Conservation (phyloP, 2,888 invertebrate genomes). For the Dryobotodes eremita region DNA sequence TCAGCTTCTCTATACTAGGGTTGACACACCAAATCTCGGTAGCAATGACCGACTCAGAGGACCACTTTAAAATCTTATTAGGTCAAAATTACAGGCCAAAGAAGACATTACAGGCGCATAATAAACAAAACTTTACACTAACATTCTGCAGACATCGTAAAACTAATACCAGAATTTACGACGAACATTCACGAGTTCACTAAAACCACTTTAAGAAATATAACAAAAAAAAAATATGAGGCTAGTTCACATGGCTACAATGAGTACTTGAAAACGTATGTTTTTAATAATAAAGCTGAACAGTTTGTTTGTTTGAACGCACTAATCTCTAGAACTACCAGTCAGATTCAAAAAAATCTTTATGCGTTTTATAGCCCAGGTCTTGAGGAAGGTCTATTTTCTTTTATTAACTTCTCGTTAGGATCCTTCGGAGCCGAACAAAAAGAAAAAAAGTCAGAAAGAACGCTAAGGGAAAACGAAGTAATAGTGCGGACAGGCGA, state of each 20-base stretch:
- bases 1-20: neutral
- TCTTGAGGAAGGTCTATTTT: no score
- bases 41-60: slow-evolving; percentile 1
- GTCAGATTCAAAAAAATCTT: no score
- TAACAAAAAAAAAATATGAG: slow-evolving; percentile 33
- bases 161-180: slow-evolving; percentile 46
- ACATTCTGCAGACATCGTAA: slow-evolving; percentile 55
- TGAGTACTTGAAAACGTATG: slow-evolving; percentile 10
- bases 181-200: slow-evolving; percentile 37
- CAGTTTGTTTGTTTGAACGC: no score
- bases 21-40: neutral
- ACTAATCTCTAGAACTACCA: no score
- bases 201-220: slow-evolving; percentile 42
- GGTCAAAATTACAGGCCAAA: slow-evolving; percentile 37
- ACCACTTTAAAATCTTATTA: slow-evolving; percentile 13
- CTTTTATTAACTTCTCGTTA: no score
- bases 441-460: no score
- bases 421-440: no score
- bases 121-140: slow-evolving; percentile 34
- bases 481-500: no score
- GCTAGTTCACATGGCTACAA: slow-evolving; percentile 30
- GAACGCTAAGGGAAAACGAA: no score
- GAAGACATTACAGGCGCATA: slow-evolving; percentile 30
- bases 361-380: no score
- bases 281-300: neutral